Evolutionary conservation across 2,797 vertebrate genomes (phyloP).

Genomic region (Poecilia velifera): DNA sequence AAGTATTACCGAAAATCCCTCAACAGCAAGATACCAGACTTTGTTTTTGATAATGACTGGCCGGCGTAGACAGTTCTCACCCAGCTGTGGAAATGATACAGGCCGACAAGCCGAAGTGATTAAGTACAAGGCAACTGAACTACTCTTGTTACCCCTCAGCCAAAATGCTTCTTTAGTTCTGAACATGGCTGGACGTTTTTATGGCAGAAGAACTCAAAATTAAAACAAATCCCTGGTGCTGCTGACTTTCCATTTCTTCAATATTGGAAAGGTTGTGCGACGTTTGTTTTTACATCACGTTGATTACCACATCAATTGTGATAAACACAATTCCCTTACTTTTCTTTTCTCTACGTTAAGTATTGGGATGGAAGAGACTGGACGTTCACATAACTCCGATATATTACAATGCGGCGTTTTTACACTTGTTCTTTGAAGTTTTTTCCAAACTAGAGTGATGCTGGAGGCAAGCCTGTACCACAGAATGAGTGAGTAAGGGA

Average conservation of each 20-base stretch:
- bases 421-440: neutral
- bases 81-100: constrained; percentile 40
- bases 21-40: neutral
- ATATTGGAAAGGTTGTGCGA: neutral
- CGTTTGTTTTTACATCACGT: neutral
- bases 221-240: neutral
- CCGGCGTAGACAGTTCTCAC: constrained; percentile 36
- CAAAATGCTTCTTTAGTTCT: neutral
- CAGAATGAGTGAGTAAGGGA: constrained; percentile 21
- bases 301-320: neutral
- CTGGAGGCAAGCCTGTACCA: constrained; percentile 24
- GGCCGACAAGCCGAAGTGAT: neutral
- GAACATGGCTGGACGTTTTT: neutral
- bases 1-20: neutral
- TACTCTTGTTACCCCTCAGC: neutral
- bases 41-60: neutral
- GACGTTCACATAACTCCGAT: neutral
- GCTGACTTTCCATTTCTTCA: neutral
- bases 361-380: neutral
- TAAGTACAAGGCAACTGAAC: neutral
- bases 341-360: neutral
- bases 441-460: constrained; percentile 26
- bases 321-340: neutral
- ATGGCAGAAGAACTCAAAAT: neutral
- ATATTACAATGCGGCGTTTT: neutral